A percentile compares a stretch with the other conserved stretches of the same genome.
phyloP scores from a whole-genome alignment of 2,797 vertebrate species.

The Lagodon rhomboides region DNA sequence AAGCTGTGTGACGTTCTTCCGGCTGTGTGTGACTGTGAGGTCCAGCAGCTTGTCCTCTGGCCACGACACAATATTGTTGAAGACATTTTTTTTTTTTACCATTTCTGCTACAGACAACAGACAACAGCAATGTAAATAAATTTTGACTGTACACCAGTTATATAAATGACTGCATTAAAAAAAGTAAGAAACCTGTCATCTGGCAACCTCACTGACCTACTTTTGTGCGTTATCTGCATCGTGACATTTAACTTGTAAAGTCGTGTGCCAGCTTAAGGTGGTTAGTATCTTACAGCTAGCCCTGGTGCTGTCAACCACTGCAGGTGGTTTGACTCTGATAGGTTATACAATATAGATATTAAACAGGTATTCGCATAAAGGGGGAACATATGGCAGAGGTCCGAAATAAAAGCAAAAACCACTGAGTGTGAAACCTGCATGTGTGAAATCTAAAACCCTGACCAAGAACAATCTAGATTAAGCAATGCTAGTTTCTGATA shows the following conservation, averaged over 20 bases:
- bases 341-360: not conserved
- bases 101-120: conserved; percentile 22
- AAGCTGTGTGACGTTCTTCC: conserved; percentile 58
- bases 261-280: not conserved
- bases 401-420: not conserved
- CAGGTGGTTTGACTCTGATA: not conserved
- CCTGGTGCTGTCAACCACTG: not conserved
- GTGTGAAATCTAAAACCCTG: not conserved
- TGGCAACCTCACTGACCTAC: not conserved
- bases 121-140: not conserved
- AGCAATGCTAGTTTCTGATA: conserved; percentile 10
- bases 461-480: not conserved
- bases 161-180: not conserved
- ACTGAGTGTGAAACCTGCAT: not conserved
- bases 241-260: not conserved
- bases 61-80: conserved; percentile 4
- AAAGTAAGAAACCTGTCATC: not conserved
- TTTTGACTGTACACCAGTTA: not conserved
- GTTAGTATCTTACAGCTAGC: not conserved
- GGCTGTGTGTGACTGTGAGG: conserved; percentile 27
- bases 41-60: conserved; percentile 24
- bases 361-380: not conserved
- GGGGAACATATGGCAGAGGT: not conserved
- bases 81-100: not conserved
- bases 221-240: not conserved